Evolutionary conservation across 2,797 vertebrate genomes (phyloP).

Genomic region (Cyclopterus lumpus): DNA sequence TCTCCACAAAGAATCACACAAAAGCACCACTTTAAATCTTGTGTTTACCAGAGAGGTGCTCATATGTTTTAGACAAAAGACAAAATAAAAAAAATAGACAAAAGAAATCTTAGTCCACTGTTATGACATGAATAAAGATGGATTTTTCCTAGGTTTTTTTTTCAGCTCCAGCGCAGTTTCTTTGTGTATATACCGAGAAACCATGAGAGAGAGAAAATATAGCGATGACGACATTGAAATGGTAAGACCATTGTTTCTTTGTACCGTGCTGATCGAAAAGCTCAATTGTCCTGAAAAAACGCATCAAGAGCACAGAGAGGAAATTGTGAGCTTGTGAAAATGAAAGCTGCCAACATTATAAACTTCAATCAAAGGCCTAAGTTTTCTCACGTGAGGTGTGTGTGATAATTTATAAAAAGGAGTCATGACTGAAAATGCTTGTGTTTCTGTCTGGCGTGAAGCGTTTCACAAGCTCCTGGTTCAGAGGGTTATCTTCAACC

Average conservation of each 20-base stretch:
- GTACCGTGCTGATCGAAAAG: background rate
- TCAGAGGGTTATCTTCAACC: constrained; percentile 32
- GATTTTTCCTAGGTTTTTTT: background rate
- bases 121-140: constrained; percentile 3
- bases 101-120: background rate
- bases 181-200: background rate
- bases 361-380: background rate
- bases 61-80: too few relatives aligned
- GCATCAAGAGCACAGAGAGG: background rate
- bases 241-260: constrained; percentile 1
- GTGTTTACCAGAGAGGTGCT: background rate
- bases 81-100: background rate
- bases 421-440: background rate
- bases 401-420: background rate
- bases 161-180: background rate
- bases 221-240: background rate
- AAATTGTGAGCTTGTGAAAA: background rate
- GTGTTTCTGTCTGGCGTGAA: constrained; percentile 12
- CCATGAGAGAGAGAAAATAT: background rate
- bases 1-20: too few relatives aligned
- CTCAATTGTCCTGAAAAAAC: background rate
- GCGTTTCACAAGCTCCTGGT: constrained; percentile 6
- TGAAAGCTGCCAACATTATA: background rate
- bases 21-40: too few relatives aligned
- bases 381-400: background rate